These are phyloP conservation scores for Misgurnus anguillicaudatus DNA, from an alignment of 2,113 vertebrate species.

Conservation along the genomic window DNA sequence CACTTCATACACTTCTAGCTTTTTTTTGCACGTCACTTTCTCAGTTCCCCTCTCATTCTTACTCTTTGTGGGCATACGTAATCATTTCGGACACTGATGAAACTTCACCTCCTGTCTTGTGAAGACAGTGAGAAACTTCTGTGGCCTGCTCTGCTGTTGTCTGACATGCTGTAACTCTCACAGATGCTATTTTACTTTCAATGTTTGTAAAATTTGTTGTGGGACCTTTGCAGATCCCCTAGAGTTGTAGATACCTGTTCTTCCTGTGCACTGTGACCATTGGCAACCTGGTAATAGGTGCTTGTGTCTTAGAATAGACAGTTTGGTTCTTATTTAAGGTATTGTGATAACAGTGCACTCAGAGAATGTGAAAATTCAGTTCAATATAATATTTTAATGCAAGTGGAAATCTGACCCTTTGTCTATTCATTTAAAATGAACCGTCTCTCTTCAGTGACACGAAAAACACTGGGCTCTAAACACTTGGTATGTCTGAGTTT, in stretches of 20 bases:
- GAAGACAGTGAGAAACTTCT: constrained; percentile 47
- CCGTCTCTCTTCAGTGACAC: neutral
- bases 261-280: constrained; percentile 13
- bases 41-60: neutral
- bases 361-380: neutral
- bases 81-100: constrained; percentile 1
- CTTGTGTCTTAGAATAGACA: neutral
- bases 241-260: neutral
- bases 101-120: constrained; percentile 42
- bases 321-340: neutral
- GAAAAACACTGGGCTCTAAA: constrained; percentile 6
- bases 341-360: neutral
- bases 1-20: neutral
- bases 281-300: constrained; percentile 16
- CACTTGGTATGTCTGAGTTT: constrained; percentile 17
- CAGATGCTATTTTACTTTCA: constrained; percentile 39
- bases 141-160: constrained; percentile 29
- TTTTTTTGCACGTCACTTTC: neutral
- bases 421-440: neutral
- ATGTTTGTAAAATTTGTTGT: constrained; percentile 1
- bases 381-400: neutral
- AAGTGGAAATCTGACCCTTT: constrained; percentile 4
- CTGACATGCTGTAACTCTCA: constrained; percentile 31
- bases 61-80: neutral
- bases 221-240: constrained; percentile 38